Evolutionary conservation across 2,797 vertebrate genomes (phyloP).

Genomic region (Typhlichthys eigenmanni): DNA sequence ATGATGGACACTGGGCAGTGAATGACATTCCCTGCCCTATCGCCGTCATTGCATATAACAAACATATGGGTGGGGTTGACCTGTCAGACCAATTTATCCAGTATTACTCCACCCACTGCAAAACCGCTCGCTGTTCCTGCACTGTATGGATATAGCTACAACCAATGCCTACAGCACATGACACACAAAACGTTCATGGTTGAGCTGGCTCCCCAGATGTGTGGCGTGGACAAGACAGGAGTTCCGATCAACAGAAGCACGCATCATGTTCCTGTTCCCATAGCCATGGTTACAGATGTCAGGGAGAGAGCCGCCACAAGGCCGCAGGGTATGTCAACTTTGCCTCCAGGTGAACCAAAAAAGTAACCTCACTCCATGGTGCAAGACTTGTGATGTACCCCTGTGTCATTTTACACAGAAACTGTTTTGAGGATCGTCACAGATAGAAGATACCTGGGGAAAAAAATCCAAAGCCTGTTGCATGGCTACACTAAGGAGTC

Average conservation of each 20-base stretch:
- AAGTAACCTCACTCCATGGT: too few relatives aligned
- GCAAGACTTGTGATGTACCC: too few relatives aligned
- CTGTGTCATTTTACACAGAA: too few relatives aligned
- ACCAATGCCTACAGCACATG: conserved; percentile 15
- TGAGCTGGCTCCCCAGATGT: too few relatives aligned
- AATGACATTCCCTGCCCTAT: neutral
- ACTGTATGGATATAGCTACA: conserved; percentile 15
- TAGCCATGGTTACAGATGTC: neutral
- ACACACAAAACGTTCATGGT: conserved; percentile 2
- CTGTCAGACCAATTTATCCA: too few relatives aligned
- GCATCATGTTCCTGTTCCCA: neutral
- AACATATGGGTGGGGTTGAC: conserved; percentile 23
- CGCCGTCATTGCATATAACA: conserved; percentile 14
- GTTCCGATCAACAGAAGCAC: neutral
- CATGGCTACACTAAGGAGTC: too few relatives aligned
- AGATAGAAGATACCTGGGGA: too few relatives aligned
- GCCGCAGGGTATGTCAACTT: conserved; percentile 4
- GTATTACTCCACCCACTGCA: conserved; percentile 10
- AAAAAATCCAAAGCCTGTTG: too few relatives aligned
- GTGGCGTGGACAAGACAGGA: too few relatives aligned
- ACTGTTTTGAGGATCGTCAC: too few relatives aligned
- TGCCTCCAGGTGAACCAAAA: neutral
- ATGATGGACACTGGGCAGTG: neutral
- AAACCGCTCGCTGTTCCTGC: conserved; percentile 9
- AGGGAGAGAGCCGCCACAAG: conserved; percentile 3